Evolutionary conservation across 1,140 invertebrate species (phyloP), one percentile per base, ranked within the genome.

Genomic region (Diabrotica virgifera): DNA sequence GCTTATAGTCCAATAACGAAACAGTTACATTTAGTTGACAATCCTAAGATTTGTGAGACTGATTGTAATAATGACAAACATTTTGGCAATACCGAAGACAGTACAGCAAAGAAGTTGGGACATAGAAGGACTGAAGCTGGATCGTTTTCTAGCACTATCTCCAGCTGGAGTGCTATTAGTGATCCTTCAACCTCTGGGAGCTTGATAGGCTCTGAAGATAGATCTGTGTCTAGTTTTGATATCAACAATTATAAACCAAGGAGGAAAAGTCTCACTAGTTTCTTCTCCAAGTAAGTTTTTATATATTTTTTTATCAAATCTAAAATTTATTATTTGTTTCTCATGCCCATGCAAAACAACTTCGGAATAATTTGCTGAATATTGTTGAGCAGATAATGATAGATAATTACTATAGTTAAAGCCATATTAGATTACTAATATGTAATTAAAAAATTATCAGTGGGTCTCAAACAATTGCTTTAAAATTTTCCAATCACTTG

Each of bases 111-210:
- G 57, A 80, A 79, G 58, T 77, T 63, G 38, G 74, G 82, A 71
- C 82, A 83, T 14, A 77, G 77, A 66, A 77, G 79, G 51, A 83
- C 69, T 70, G 73, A 75, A 78, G 65, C 78, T 73, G 68, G 79
- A 24, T 83, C 81, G 7, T 83, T 80, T 65, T 83, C 81, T 24
- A 84, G 82, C 63, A 83, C 82, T 37, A 77, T 83, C 52, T 84
- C 83, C 46, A 62, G 46, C 7, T 62, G 51, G 24, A 82, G 82
- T 63, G 81, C 78, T 54, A 67, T 82, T 37, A 83, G 82, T 64
- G 82, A 83, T 66, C 79, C 80, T 36, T 84, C 82, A 55, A 78
- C 81, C 5, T 80, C 79, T 52, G 80, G 81, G 13, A 83, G 81
- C 72, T 77, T 81, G 11, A 59, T 80, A 52, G 79, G 79, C 11